These are phyloP conservation scores for Nerophis ophidion DNA, from an alignment of 2,113 vertebrate genomes.

Conservation along the genomic window DNA sequence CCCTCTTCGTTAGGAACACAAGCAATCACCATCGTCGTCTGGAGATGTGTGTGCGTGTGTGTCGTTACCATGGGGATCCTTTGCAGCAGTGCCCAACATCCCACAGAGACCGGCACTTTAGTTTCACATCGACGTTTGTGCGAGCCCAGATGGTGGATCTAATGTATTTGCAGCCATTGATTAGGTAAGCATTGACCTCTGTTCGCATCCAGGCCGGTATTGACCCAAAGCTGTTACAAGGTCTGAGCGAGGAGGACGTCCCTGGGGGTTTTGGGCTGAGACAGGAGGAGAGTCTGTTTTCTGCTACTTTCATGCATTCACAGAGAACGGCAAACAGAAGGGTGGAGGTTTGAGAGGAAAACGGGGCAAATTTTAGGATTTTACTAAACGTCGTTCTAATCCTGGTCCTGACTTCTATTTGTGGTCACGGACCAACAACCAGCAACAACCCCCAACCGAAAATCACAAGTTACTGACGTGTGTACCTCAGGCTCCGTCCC, in stretches of 20 bases:
- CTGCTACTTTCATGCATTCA: slow-evolving; percentile 34
- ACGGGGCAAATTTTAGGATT: slow-evolving; percentile 38
- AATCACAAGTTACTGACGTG: too few species aligned
- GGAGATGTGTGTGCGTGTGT: slow-evolving; percentile 16
- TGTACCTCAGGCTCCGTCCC: too few species aligned
- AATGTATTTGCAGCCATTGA: slow-evolving; percentile 64
- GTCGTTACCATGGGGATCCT: slow-evolving; percentile 48
- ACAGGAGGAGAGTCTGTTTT: neutral
- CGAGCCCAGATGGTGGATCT: slow-evolving; percentile 42
- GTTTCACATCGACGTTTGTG: slow-evolving; percentile 35
- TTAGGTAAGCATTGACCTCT: slow-evolving; percentile 55
- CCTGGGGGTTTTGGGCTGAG: slow-evolving; percentile 35
- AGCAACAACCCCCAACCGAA: too few species aligned
- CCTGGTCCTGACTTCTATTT: too few species aligned
- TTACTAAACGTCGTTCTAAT: slow-evolving; percentile 1
- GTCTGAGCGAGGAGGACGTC: slow-evolving; percentile 28
- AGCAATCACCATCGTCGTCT: slow-evolving; percentile 16
- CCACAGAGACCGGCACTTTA: slow-evolving; percentile 36
- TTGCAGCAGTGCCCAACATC: slow-evolving; percentile 23
- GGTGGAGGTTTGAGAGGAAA: slow-evolving; percentile 14
- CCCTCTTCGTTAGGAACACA: slow-evolving; percentile 18
- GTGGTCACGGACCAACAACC: too few species aligned
- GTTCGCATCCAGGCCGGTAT: slow-evolving; percentile 32
- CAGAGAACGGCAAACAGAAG: slow-evolving; percentile 19
- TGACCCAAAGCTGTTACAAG: slow-evolving; percentile 43